phyloP scores from a whole-genome alignment of 2,113 vertebrate species.

The Protobothrops mucrosquamatus region DNA sequence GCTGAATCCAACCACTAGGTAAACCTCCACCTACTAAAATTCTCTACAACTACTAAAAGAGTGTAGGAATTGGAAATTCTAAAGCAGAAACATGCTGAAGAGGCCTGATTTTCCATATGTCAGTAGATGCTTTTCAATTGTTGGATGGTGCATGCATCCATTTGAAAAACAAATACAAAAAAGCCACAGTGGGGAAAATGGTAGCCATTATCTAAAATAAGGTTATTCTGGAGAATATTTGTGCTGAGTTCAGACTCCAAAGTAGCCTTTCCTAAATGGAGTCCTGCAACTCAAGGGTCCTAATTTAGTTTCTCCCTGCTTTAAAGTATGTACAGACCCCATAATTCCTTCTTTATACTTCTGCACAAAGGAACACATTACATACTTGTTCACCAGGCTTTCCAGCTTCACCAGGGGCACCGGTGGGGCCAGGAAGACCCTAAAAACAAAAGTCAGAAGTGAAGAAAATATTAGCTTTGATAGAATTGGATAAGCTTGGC shows the following conservation, averaged over 20 bases:
- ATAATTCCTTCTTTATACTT: not conserved
- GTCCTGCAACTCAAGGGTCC: not conserved
- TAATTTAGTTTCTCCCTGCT: not conserved
- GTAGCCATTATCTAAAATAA: not conserved
- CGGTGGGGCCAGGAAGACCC: constrained; percentile 93
- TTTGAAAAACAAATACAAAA: not conserved
- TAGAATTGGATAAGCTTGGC: rapidly evolving
- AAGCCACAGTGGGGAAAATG: not conserved
- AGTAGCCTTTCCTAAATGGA: not conserved
- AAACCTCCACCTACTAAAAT: not conserved
- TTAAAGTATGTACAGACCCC: not conserved
- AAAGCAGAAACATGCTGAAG: not conserved
- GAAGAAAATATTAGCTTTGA: constrained; percentile 13
- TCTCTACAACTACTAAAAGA: not conserved
- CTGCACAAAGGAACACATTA: not conserved
- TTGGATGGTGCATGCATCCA: not conserved
- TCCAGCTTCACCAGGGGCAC: constrained; percentile 90
- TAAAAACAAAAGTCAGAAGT: constrained; percentile 47
- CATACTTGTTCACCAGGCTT: constrained; percentile 95
- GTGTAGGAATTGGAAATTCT: not conserved
- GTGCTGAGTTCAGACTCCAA: not conserved
- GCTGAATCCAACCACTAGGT: no score
- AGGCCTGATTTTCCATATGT: not conserved
- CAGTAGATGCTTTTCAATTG: not conserved
- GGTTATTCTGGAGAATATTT: not conserved